phyloP scores from a whole-genome alignment of 2,888 invertebrate species.

The Druceiella hillmani region DNA sequence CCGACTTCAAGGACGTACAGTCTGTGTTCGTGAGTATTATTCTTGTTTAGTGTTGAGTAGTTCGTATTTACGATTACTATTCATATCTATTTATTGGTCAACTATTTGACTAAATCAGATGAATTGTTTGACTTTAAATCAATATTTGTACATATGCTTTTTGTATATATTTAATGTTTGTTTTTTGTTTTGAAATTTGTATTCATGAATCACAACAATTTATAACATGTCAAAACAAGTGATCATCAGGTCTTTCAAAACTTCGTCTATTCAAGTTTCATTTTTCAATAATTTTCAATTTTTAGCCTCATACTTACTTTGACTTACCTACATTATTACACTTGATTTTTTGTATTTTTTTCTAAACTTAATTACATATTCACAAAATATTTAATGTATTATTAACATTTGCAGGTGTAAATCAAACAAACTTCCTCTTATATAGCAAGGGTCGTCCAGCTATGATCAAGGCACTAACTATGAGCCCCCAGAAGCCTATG shows the following conservation, averaged over 20 bases:
- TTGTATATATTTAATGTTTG: too few species aligned
- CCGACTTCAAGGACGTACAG: conserved; percentile 49
- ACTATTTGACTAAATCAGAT: too few species aligned
- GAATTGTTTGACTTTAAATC: too few species aligned
- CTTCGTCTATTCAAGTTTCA: too few species aligned
- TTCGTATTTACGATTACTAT: neutral
- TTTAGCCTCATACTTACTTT: neutral
- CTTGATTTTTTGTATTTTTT: neutral
- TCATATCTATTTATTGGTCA: neutral
- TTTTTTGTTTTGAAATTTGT: too few species aligned
- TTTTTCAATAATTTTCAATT: too few species aligned
- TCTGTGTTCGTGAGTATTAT: conserved; percentile 54
- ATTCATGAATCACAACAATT: too few species aligned
- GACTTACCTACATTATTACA: too few species aligned
- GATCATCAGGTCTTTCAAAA: too few species aligned
- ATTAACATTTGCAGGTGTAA: conserved; percentile 37
- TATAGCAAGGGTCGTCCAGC: conserved; percentile 62
- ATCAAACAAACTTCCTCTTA: conserved; percentile 58
- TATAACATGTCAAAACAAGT: too few species aligned
- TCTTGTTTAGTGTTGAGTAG: conserved; percentile 2
- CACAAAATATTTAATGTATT: neutral
- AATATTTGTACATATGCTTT: too few species aligned
- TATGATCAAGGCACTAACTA: conserved; percentile 62
- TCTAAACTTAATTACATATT: neutral
- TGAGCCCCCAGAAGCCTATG: conserved; percentile 29